Evolutionary conservation across 2,113 vertebrate species (phyloP), one percentile per base, ranked within the genome.

Genomic region (Albula goreensis): DNA sequence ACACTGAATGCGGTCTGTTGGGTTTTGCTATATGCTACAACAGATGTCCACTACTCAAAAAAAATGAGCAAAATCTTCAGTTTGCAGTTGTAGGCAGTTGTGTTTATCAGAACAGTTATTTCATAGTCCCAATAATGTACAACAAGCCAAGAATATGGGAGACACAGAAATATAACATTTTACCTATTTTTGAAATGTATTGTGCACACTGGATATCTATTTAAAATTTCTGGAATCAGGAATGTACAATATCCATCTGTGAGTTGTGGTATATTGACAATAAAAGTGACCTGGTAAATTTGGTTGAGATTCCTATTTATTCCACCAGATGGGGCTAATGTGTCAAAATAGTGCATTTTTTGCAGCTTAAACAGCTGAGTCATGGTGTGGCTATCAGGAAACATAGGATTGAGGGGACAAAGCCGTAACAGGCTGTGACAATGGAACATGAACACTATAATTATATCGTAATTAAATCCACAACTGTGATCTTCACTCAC

Each of bases 81-180:
- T 90, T 91, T 95, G 93, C 91, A 93, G 92, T 92, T 93, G 92
- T 90, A 93, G 90, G 92, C 93, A 91, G 92, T 92, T 92, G 89
- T 80, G 74, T 90, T 90, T 90, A 74, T 86, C 80, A 83, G 19
- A 83, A 86, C 31, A 82, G 49, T 60, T 86, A 19, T 88, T 92
- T 86, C 90, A 88, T 93, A 89, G 90, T 91, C 90, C 91, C 89
- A 88, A 85, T 87, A 88, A 88, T 91, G 85, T 88, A 90, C 93
- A 92, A 87, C 85, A 89, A 90, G 85, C 88, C 85, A 87, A 66
- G 89, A 92, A 91, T 89, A 92, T 88, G 89, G 88, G 91, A 92
- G 90, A 94, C 91, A 89, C 90, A 85, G 88, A 90, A 92, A 93
- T 90, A 91, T 89, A 90, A 93, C 90, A 90, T 89, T 89, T 91